phyloP scores from a whole-genome alignment of 1,140 invertebrate species.

The Homarus americanus region DNA sequence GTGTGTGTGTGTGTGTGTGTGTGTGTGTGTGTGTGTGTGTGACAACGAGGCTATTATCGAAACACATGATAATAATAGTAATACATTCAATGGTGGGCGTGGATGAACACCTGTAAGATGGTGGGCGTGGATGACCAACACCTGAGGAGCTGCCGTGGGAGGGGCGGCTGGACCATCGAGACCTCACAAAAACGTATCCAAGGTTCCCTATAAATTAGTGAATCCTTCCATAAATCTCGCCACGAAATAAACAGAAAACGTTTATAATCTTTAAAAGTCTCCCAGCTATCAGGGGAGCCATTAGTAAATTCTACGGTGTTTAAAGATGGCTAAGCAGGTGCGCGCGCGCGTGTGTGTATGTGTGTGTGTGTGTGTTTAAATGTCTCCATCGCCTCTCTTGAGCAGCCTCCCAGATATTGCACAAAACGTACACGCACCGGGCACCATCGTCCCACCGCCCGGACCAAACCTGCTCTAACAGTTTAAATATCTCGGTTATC shows the following conservation, averaged over 20 bases:
- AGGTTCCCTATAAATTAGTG: no score
- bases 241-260: neutral
- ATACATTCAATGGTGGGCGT: neutral
- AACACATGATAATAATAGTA: neutral
- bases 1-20: no score
- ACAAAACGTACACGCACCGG: neutral
- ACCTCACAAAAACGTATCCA: no score
- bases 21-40: constrained; percentile 29
- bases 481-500: no score
- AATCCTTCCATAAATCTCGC: neutral
- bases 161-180: no score
- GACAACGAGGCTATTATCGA: neutral
- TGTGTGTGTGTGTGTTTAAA: constrained; percentile 19
- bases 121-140: no score
- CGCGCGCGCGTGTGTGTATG: no score
- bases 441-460: no score
- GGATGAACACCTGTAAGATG: no score
- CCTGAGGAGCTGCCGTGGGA: no score
- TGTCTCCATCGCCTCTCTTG: constrained; percentile 11
- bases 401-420: neutral
- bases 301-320: neutral
- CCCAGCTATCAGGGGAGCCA: no score
- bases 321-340: neutral
- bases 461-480: no score
- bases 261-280: neutral